A percentile compares a stretch with the other conserved stretches of the same genome.
Conservation (phyloP, 2,888 invertebrate species). For the Pemphredon lugubris region DNA sequence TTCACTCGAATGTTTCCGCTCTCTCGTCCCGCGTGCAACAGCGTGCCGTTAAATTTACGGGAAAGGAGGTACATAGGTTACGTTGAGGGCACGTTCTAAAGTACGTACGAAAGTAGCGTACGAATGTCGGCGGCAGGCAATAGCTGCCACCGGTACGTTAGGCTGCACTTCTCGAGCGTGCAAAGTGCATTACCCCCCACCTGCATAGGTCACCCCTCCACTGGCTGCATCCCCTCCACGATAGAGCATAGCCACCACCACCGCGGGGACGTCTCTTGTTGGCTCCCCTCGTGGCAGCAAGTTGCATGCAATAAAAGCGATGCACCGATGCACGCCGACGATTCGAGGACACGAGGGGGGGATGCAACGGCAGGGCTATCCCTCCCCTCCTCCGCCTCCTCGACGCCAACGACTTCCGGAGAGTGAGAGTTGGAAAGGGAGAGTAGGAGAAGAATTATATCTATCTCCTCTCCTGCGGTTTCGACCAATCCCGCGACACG, state of each 20-base stretch:
- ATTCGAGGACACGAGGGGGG: constrained; percentile 42
- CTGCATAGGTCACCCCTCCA: constrained; percentile 44
- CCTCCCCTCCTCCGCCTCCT: constrained; percentile 15
- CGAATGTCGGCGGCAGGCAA: constrained; percentile 65
- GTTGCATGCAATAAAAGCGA: constrained; percentile 54
- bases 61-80: too few relatives aligned
- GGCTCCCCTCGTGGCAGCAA: constrained; percentile 46
- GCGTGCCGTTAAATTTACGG: too few relatives aligned
- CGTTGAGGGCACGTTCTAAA: too few relatives aligned
- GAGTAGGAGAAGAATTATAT: constrained; percentile 24
- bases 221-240: constrained; percentile 51
- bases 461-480: constrained; percentile 26
- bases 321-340: constrained; percentile 59
- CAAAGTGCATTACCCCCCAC: constrained; percentile 77
- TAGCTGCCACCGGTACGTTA: constrained; percentile 32
- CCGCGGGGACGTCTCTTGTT: constrained; percentile 43
- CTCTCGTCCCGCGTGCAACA: too few relatives aligned
- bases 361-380: constrained; percentile 25
- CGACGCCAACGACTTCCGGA: constrained; percentile 17
- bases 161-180: constrained; percentile 53
- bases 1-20: too few relatives aligned
- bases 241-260: constrained; percentile 52
- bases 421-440: constrained; percentile 32
- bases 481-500: constrained; percentile 44
- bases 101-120: constrained; percentile 58